Percentiles rank a stretch among this genome's conserved stretches.
phyloP scores from a whole-genome alignment of 2,888 invertebrate genomes.

The Ariolimax columbianus region DNA sequence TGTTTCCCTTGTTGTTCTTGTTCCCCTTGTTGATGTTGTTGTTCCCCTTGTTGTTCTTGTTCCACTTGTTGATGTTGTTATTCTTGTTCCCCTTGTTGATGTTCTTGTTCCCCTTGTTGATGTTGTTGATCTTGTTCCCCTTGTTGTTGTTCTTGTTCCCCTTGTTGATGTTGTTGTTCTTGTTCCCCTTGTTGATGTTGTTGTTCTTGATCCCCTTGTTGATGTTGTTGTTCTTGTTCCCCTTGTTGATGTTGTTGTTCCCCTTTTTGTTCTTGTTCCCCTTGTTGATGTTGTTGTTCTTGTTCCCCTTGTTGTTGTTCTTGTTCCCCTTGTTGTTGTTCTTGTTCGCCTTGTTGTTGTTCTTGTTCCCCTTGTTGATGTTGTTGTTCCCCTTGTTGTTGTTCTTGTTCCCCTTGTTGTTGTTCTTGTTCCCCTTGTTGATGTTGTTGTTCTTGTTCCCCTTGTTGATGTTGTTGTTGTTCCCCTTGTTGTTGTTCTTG shows the following conservation, averaged over 20 bases:
- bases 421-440: no score
- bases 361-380: no score
- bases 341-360: no score
- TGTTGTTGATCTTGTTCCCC: not conserved
- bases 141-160: not conserved
- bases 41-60: no score
- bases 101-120: not conserved
- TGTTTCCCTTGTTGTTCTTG: no score
- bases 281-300: not conserved
- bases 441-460: no score
- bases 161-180: not conserved
- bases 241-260: not conserved
- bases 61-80: not conserved
- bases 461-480: no score
- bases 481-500: no score
- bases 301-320: not conserved
- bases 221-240: not conserved
- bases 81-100: not conserved
- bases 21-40: no score
- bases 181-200: not conserved
- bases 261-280: not conserved
- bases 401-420: no score
- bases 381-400: no score
- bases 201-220: not conserved
- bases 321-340: no score